Evolutionary conservation across 2,113 vertebrate species (phyloP).

Genomic region (Marcusenius ussheri): DNA sequence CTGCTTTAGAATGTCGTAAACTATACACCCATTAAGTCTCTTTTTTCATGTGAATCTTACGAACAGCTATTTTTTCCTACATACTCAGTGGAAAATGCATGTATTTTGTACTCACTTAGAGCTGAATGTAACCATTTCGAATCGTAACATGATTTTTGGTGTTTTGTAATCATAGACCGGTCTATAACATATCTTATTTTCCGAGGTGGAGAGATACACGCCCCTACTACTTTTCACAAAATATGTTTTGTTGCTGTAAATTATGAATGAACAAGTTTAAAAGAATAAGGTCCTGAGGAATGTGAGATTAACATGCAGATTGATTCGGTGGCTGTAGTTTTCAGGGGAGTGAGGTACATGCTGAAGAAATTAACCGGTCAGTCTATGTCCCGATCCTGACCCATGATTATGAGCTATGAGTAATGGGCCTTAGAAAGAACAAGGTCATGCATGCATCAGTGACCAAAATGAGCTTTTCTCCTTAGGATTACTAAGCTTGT

Average conservation of each 20-base stretch:
- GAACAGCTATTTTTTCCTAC: not conserved
- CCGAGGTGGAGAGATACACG: not conserved
- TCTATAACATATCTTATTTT: not conserved
- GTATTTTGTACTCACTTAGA: not conserved
- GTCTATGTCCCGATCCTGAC: not conserved
- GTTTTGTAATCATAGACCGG: not conserved
- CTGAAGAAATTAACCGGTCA: not conserved
- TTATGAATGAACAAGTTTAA: not conserved
- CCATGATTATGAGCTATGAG: not conserved
- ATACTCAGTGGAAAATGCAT: not conserved
- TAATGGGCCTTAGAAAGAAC: not conserved
- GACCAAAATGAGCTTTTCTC: not conserved
- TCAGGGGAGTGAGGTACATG: not conserved
- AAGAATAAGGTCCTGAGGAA: not conserved
- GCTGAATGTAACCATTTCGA: not conserved
- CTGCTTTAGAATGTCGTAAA: not conserved
- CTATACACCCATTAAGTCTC: not conserved
- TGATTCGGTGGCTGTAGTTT: not conserved
- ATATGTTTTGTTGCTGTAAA: not conserved
- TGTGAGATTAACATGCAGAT: not conserved
- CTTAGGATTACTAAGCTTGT: not conserved
- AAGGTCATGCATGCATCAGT: not conserved
- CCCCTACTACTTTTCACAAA: not conserved
- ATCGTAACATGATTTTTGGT: not conserved
- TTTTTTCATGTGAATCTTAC: not conserved